Conservation (phyloP, 2,113 vertebrate genomes). For the Corapipo altera region DNA sequence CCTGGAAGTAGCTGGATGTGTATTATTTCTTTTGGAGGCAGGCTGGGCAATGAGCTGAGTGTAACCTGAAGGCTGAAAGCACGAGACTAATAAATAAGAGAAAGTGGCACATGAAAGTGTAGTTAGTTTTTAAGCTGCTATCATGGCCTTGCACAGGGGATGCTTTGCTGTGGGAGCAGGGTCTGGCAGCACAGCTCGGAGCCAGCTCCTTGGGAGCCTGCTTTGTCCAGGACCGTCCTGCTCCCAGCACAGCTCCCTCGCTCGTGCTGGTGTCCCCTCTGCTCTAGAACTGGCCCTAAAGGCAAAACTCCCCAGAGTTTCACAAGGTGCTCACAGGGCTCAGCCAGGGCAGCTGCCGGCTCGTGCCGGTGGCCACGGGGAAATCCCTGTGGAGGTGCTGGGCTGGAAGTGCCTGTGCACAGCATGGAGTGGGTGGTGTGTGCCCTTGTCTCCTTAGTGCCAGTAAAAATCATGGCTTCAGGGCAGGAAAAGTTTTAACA, state of each 20-base stretch:
- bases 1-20: background rate
- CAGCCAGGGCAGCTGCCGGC: background rate
- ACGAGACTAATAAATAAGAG: background rate
- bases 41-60: background rate
- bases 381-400: background rate
- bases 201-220: background rate
- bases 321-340: fast-evolving
- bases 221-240: background rate
- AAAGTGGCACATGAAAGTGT: background rate
- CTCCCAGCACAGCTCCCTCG: background rate
- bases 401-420: background rate
- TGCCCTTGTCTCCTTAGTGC: background rate
- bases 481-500: background rate
- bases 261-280: background rate
- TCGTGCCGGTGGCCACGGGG: fast-evolving
- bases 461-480: background rate
- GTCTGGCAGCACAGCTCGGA: background rate
- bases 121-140: background rate
- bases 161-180: fast-evolving
- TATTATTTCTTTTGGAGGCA: background rate
- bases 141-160: background rate
- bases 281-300: background rate
- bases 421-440: background rate
- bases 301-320: background rate
- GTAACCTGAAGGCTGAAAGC: background rate